phyloP scores from a whole-genome alignment of 2,113 vertebrate species.

The Acrocephalus arundinaceus region DNA sequence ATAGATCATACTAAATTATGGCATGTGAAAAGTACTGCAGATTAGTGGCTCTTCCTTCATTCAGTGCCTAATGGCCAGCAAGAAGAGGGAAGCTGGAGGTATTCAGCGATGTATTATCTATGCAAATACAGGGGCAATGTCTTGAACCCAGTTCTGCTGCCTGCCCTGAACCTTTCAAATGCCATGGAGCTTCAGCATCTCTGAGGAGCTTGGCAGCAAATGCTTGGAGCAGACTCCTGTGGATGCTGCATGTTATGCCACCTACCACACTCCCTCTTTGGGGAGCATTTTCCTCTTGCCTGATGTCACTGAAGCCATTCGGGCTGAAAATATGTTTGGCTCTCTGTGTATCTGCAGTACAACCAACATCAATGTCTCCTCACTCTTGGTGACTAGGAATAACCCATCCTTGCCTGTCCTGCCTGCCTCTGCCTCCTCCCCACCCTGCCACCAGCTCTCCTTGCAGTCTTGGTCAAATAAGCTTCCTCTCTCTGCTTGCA shows the following conservation, averaged over 20 bases:
- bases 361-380: neutral
- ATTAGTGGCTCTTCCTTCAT: neutral
- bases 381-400: neutral
- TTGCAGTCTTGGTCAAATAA: neutral
- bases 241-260: fast-evolving
- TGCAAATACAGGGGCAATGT: neutral
- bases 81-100: neutral
- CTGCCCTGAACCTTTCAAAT: neutral
- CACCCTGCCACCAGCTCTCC: neutral
- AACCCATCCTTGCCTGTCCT: neutral
- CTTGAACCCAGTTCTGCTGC: neutral
- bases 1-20: constrained; percentile 15
- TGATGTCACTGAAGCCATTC: neutral
- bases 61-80: neutral
- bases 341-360: neutral
- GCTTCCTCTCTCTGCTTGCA: neutral
- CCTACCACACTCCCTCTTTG: fast-evolving
- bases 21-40: neutral
- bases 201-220: neutral
- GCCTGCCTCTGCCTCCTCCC: neutral
- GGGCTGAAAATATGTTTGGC: neutral
- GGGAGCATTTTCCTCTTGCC: neutral
- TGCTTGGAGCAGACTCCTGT: neutral
- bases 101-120: neutral
- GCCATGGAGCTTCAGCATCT: neutral